phyloP scores from a whole-genome alignment of 2,888 invertebrate genomes.

The Epinotia ramella region DNA sequence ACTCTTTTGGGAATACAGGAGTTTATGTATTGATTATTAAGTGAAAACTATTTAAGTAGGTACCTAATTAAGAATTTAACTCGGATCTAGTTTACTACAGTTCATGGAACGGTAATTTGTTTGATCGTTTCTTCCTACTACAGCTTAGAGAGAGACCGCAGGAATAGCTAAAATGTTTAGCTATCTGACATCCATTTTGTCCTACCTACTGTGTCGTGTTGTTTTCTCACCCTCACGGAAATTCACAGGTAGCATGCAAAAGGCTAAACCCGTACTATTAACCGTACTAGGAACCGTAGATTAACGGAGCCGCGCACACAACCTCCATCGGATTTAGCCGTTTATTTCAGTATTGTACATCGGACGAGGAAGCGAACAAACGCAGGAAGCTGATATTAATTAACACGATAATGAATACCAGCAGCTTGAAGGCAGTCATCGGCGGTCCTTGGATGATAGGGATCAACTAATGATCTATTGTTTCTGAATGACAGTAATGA shows the following conservation, averaged over 20 bases:
- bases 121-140: too few species aligned
- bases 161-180: too few species aligned
- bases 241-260: neutral
- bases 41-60: neutral
- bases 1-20: neutral
- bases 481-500: conserved; percentile 43
- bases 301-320: conserved; percentile 55
- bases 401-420: conserved; percentile 66
- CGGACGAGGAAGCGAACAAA: conserved; percentile 80
- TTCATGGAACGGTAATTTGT: neutral
- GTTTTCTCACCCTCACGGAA: neutral
- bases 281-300: conserved; percentile 34
- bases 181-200: too few species aligned
- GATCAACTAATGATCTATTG: conserved; percentile 46
- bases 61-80: neutral
- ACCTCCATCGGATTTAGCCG: conserved; percentile 74
- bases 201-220: neutral
- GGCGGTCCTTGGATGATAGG: conserved; percentile 42
- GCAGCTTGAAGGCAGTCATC: conserved; percentile 42
- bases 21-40: too few species aligned
- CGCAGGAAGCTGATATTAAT: conserved; percentile 80
- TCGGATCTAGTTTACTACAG: neutral
- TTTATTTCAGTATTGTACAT: conserved; percentile 80
- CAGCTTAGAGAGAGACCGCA: too few species aligned
- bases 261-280: neutral